Evolutionary conservation across 2,888 invertebrate species (phyloP).

Genomic region (Protophormia terraenovae): DNA sequence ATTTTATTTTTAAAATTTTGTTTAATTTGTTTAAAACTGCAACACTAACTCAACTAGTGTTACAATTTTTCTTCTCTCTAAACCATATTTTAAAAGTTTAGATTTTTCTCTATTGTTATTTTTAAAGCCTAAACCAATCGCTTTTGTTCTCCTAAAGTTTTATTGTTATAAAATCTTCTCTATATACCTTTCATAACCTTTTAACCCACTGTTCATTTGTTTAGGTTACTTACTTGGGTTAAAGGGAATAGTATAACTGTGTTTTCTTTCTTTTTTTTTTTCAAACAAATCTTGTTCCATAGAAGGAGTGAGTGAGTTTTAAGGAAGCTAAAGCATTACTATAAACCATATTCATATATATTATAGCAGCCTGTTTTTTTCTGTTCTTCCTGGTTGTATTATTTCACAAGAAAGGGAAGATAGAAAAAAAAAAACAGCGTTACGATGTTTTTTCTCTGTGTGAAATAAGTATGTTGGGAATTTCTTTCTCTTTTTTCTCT

Average conservation of each 20-base stretch:
- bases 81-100: no score
- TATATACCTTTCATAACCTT: no score
- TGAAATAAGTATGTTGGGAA: no score
- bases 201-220: not conserved
- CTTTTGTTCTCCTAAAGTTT: no score
- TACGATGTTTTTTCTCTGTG: not conserved
- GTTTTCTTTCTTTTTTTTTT: not conserved
- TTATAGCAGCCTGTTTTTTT: slow-evolving; percentile 8
- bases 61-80: no score
- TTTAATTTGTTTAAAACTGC: no score
- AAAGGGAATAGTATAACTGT: not conserved
- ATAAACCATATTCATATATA: slow-evolving; percentile 51
- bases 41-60: no score
- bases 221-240: not conserved
- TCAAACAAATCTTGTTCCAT: no score
- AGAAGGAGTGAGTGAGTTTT: not conserved
- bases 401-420: not conserved
- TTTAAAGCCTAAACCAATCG: no score
- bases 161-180: no score
- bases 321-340: not conserved
- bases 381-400: not conserved
- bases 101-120: no score
- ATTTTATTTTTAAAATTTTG: no score
- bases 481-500: not conserved
- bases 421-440: slow-evolving; percentile 14